These are phyloP conservation scores for Chelidonichthys spinosus DNA, from an alignment of 2,797 vertebrate genomes.

Conservation along the genomic window DNA sequence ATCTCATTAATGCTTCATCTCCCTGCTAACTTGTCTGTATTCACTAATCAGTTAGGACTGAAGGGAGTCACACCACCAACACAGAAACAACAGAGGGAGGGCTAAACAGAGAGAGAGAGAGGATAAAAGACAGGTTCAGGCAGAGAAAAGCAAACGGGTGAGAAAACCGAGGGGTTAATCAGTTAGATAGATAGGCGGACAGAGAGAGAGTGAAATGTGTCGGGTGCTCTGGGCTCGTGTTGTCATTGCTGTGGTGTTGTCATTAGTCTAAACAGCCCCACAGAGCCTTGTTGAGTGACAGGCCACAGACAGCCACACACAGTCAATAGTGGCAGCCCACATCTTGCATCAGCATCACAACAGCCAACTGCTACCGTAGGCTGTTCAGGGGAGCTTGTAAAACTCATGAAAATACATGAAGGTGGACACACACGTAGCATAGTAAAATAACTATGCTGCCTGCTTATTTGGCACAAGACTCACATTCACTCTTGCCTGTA, in stretches of 20 bases:
- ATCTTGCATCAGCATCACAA: constrained; percentile 62
- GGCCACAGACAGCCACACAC: constrained; percentile 60
- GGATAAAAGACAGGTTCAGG: constrained; percentile 5
- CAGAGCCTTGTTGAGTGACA: constrained; percentile 73
- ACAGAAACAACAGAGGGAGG: constrained; percentile 8
- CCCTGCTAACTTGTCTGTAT: constrained; percentile 28
- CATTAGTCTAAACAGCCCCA: constrained; percentile 76
- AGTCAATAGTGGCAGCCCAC: constrained; percentile 76
- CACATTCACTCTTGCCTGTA: constrained; percentile 11
- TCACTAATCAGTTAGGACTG: constrained; percentile 30
- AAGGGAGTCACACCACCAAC: constrained; percentile 27
- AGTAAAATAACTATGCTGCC: constrained; percentile 21
- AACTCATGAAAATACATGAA: constrained; percentile 54
- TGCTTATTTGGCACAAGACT: constrained; percentile 25
- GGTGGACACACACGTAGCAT: constrained; percentile 33
- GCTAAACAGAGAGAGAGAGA: neutral
- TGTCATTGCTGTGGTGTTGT: constrained; percentile 68
- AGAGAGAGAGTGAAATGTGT: constrained; percentile 30
- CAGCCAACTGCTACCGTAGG: constrained; percentile 36
- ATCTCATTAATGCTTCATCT: constrained; percentile 42
- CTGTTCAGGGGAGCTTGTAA: constrained; percentile 38
- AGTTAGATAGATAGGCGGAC: constrained; percentile 30
- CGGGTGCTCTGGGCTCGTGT: constrained; percentile 60
- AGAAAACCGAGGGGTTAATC: constrained; percentile 33
- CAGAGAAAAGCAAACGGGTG: neutral